Base-by-base conservation (phyloP, 2,888 invertebrate species). In the Leptothorax acervorum region DNA sequence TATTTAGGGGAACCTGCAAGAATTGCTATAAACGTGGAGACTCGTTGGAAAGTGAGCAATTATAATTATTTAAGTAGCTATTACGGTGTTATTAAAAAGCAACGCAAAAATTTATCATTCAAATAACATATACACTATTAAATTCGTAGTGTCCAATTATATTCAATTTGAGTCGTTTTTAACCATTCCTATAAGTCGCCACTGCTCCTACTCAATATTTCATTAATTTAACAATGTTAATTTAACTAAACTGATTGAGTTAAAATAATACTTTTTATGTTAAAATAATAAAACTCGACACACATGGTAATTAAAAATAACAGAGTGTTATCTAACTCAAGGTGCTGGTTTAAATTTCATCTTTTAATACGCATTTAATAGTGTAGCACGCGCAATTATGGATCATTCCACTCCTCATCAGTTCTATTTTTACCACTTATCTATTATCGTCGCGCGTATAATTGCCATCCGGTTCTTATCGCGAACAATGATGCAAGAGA, bases 401-500 rank as follows among this genome's bases (percentile, higher is more conserved):
- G n/a, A 65, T 78, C 35, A 15, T n/a, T 66, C 4, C 28, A 2
- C 15, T 65, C 12, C 23, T 31, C 1, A 39, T 8, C 60, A 9
- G 5, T 2, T 28, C 23, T 48, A 75, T 76, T 65, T 65, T 65
- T 51, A 3, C 12, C 5, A 51, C 23, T 39, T 53, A 28, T 57
- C 51, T 55, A 57, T 45, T 55, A 57, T 45, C 55, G 31, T 31
- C 15, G 55, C 42, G 42, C 31, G 31, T 51, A 23, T 55, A 66
- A 78, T 78, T 78, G 45, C 15, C 23, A 28, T 65, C 68, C 39
- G 48, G 39, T 48, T 62, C 28, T 60, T 81, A 74, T 74, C 81
- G n/a, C 48, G 35, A n/a, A 57, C 68, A 78, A 68, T 78, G 78
- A 66, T 15, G 68, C 31, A 57, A 31, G 68, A 68, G 45, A 23